Conservation (phyloP, 2,113 vertebrate species). For the Festucalex cinctus region DNA sequence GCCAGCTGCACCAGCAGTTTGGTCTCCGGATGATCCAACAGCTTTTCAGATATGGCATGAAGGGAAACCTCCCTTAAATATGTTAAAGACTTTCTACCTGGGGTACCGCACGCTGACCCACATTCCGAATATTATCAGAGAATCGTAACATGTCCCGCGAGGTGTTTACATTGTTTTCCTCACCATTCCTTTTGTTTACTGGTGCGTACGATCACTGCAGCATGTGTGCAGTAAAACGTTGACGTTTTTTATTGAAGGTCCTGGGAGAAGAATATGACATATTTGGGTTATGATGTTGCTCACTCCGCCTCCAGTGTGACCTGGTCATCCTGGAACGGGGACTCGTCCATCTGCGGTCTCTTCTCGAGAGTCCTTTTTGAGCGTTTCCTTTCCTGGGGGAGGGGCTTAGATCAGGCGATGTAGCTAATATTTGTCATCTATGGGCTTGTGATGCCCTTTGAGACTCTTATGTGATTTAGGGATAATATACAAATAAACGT, state of each 20-base stretch:
- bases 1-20: conserved; percentile 33
- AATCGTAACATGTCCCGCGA: not conserved
- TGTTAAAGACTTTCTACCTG: conserved; percentile 7
- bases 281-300: not conserved
- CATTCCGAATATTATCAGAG: conserved; percentile 8
- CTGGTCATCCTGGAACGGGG: no score
- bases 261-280: conserved; percentile 38
- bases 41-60: conserved; percentile 12
- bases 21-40: conserved; percentile 21
- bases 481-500: no score
- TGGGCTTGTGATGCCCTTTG: no score
- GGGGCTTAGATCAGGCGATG: no score
- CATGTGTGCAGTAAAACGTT: conserved; percentile 14
- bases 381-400: no score
- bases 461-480: no score
- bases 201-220: conserved; percentile 9
- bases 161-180: conserved; percentile 3
- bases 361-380: no score
- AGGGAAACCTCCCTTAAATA: not conserved
- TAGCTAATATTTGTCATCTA: no score
- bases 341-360: no score
- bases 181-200: conserved; percentile 1
- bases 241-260: not conserved
- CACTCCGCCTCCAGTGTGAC: no score
- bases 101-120: conserved; percentile 13